Base-by-base conservation (phyloP, 2,888 invertebrate genomes). In the Zygaena filipendulae region DNA sequence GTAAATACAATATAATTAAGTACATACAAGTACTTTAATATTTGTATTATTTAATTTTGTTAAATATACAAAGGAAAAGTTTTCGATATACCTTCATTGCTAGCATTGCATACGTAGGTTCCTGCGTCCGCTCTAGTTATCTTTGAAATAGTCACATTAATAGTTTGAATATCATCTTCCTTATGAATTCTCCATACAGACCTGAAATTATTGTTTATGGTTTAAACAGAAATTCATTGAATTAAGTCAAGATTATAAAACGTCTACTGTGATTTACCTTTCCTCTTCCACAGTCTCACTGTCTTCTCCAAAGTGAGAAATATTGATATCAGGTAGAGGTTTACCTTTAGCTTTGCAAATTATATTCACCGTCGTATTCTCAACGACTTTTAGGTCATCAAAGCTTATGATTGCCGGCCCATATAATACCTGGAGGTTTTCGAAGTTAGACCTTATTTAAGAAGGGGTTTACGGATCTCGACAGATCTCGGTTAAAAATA, bases 81-180 rank as follows among this genome's bases (percentile, higher is more conserved):
- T 25, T 11, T 20, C 13, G n/a, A n/a, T n/a, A 49, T 52, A 72
- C 77, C 69, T 33, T 52, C 52, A 43, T 75, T 75, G 5, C 38
- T 54, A 2, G 72, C 72, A 27, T 63, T 67, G 34, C 77, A 77
- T 9, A 48, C 30, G 25, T 68, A 75, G 22, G 45, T 32, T 13
- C 74, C 74, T 35, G 55, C 58, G 4, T 53, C 42, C 2, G 39
- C 35, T 39, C 55, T 51, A 13, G 46, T 43, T 1, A 64, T 48
- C 34, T 40, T 45, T 1, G 55, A 33, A 9, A 61, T 47, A 3
- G 49, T 40, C n/a, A n/a, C n/a, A n/a, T n/a, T n/a, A n/a, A n/a
- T n/a, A n/a, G n/a, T n/a, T n/a, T n/a, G n/a, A n/a, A n/a, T n/a
- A n/a, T n/a, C n/a, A n/a, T n/a, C n/a, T n/a, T n/a, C n/a, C n/a